These are phyloP conservation scores for Yponomeuta plumbellus DNA, from an alignment of 2,888 invertebrate species.

Conservation along the genomic window DNA sequence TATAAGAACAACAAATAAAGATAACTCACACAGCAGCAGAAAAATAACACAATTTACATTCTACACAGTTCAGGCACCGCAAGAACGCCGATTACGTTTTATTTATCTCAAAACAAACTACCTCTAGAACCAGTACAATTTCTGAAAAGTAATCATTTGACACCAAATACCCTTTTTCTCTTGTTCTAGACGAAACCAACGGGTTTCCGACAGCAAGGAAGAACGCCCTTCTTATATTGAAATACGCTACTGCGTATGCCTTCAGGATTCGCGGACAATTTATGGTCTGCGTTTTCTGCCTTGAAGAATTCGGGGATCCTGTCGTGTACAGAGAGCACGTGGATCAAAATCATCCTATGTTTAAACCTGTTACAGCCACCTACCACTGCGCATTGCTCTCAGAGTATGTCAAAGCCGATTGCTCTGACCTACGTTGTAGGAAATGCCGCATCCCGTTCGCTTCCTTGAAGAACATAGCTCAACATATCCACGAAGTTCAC, in stretches of 20 bases:
- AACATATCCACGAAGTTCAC: conserved; percentile 46
- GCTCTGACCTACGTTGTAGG: conserved; percentile 48
- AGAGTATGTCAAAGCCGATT: conserved; percentile 58
- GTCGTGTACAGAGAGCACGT: conserved; percentile 48
- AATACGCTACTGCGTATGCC: conserved; percentile 59
- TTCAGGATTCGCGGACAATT: conserved; percentile 53
- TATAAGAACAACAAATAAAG: too few species aligned
- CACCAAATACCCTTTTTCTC: conserved; percentile 30
- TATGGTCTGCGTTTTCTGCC: conserved; percentile 62
- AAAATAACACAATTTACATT: too few species aligned
- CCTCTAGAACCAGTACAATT: background rate
- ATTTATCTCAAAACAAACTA: too few species aligned
- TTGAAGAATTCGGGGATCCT: conserved; percentile 51
- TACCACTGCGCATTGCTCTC: conserved; percentile 39
- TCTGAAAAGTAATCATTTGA: background rate
- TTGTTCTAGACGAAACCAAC: conserved; percentile 58
- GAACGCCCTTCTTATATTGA: conserved; percentile 59
- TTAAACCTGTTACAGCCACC: conserved; percentile 40
- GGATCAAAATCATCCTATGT: conserved; percentile 38
- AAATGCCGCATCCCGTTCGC: conserved; percentile 40
- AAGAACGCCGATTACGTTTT: too few species aligned
- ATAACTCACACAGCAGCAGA: too few species aligned
- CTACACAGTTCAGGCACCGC: too few species aligned
- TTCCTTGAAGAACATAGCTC: conserved; percentile 40
- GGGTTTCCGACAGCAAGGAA: conserved; percentile 42